These are phyloP conservation scores for Melanostigma gelatinosum DNA, from an alignment of 2,113 vertebrate genomes.

Conservation along the genomic window DNA sequence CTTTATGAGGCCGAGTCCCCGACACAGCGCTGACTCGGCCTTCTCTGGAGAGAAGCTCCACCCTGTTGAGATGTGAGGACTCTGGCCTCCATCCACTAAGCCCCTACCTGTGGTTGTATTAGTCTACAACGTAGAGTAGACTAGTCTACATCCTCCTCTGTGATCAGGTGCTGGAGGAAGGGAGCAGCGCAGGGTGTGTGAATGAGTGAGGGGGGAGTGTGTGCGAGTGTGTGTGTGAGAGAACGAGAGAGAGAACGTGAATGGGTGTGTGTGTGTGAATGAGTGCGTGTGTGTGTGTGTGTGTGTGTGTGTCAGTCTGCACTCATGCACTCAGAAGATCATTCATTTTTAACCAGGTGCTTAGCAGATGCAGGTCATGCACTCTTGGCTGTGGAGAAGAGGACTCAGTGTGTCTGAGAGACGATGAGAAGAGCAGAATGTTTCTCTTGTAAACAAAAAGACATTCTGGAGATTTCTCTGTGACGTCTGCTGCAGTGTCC, in stretches of 20 bases:
- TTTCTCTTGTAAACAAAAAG: constrained; percentile 40
- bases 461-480: constrained; percentile 47
- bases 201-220: background rate
- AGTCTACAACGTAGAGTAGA: too few relatives aligned
- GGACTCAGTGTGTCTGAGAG: constrained; percentile 28
- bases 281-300: too few relatives aligned
- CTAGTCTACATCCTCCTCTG: constrained; percentile 12
- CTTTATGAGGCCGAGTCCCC: constrained; percentile 24
- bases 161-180: constrained; percentile 29
- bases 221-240: too few relatives aligned
- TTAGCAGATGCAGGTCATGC: constrained; percentile 71
- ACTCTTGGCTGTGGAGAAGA: constrained; percentile 31
- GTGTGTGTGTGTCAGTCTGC: constrained; percentile 12
- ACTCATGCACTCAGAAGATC: constrained; percentile 65
- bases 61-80: constrained; percentile 38
- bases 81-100: constrained; percentile 28
- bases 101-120: constrained; percentile 36
- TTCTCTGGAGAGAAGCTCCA: constrained; percentile 30
- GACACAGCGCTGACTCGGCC: constrained; percentile 44
- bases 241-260: too few relatives aligned
- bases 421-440: constrained; percentile 38
- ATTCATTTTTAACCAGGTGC: constrained; percentile 76
- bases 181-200: constrained; percentile 2
- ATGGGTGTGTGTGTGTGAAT: too few relatives aligned
- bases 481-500: constrained; percentile 32